Evolutionary conservation across 1,140 invertebrate genomes (phyloP), one percentile per base, ranked within the genome.

Genomic region (Drosophila ficusphila): DNA sequence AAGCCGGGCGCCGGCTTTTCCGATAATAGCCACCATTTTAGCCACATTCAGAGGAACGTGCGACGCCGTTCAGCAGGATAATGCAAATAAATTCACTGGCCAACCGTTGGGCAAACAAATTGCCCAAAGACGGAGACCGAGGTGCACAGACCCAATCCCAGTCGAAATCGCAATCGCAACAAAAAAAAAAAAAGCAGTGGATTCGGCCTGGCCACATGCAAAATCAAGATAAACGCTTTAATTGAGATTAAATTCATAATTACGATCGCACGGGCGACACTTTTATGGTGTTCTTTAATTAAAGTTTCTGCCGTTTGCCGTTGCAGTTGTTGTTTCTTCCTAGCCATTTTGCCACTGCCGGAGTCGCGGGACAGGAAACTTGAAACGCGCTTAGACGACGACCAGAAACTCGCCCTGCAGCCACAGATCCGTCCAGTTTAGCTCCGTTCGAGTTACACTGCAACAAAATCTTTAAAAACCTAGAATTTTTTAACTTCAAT

Each of bases 211-310:
- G 33, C 52, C 56, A 76, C 51, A 53, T 67, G 72, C 62, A 78
- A 82, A 88, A 88, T 88, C 82, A 88, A 88, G 82, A 88, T 88
- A 88, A 88, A 82, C 82, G 70, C 77, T 88, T 79, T 88, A 88
- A 88, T 88, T 88, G 82, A 88, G 82, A 88, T 88, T 88, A 88
- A 88, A 88, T 88, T 88, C 82, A 88, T 88, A 88, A 88, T 88
- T 88, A 88, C 82, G 82, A 88, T 88, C 82, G 82, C 82, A 77
- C 77, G 64, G 68, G 82, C 82, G 82, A 88, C 82, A 88, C 82
- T 88, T 88, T 88, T 82, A 88, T 88, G 78, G 82, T 88, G 82
- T 88, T 88, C 82, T 88, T 88, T 88, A 88, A 88, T 88, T 88
- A 88, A 88, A 88, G 69, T 85, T 64, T 67, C 25, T 72, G 69